Percentiles rank a stretch among this genome's conserved stretches.
These are phyloP conservation scores for Mesocricetus auratus DNA, from an alignment of 2,113 vertebrate genomes.

Conservation along the genomic window DNA sequence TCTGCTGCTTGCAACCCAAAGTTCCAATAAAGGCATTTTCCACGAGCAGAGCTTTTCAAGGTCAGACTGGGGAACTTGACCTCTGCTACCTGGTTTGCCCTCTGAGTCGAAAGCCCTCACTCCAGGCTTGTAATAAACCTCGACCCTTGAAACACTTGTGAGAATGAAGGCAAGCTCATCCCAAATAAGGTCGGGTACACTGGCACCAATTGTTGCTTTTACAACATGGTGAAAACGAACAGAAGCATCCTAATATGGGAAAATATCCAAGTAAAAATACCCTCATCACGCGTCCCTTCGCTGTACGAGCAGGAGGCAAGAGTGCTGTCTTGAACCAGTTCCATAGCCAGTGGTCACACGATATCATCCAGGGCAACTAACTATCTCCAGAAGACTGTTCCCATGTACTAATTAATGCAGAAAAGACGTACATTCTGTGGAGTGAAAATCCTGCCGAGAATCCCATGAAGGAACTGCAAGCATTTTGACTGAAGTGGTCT, in stretches of 20 bases:
- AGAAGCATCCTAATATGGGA: background rate
- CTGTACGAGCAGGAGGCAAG: background rate
- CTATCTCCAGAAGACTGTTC: background rate
- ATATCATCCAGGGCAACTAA: background rate
- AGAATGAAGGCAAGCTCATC: background rate
- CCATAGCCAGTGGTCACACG: background rate
- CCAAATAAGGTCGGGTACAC: background rate
- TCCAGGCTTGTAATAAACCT: background rate
- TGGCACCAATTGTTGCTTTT: background rate
- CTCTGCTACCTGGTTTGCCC: background rate
- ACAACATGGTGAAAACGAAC: background rate
- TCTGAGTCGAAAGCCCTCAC: background rate
- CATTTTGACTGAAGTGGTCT: background rate
- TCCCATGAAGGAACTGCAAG: background rate
- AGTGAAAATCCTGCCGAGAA: slow-evolving; percentile 26
- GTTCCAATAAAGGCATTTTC: background rate
- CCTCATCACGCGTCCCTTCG: background rate
- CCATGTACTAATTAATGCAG: background rate
- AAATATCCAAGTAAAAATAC: background rate
- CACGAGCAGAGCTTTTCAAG: background rate
- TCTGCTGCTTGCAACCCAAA: slow-evolving; percentile 30
- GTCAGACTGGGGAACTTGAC: background rate
- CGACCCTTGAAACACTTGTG: background rate
- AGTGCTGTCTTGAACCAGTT: background rate
- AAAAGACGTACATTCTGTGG: slow-evolving; percentile 17